A percentile compares a stretch with the other conserved stretches of the same genome.
Conservation (phyloP, 2,113 vertebrate species). For the Arenaria interpres region DNA sequence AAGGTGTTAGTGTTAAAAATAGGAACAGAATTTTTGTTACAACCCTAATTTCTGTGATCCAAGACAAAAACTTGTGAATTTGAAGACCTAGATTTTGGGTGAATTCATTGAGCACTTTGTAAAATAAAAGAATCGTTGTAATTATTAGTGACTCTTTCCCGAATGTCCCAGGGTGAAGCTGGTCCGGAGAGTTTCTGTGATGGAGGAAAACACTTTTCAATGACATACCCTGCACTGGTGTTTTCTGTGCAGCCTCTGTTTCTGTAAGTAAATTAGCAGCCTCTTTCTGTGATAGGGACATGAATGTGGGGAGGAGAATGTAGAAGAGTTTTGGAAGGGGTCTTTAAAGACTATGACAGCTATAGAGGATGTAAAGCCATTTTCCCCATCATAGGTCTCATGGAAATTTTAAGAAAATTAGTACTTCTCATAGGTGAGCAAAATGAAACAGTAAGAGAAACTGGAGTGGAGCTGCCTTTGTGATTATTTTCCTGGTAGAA, state of each 20-base stretch:
- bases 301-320: not conserved
- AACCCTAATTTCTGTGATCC: not conserved
- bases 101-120: not conserved
- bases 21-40: not conserved
- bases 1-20: not conserved
- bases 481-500: not conserved
- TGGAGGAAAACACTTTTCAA: not conserved
- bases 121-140: not conserved
- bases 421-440: fast-evolving
- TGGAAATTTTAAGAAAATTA: not conserved
- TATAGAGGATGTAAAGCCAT: not conserved
- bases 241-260: not conserved
- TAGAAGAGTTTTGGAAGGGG: not conserved
- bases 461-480: not conserved
- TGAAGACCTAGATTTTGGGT: not conserved
- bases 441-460: not conserved
- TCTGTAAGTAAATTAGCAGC: not conserved
- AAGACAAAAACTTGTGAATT: not conserved
- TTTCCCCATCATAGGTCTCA: not conserved
- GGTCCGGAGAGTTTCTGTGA: not conserved
- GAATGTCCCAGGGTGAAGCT: not conserved
- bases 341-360: not conserved
- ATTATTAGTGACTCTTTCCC: not conserved
- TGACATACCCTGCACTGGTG: fast-evolving
- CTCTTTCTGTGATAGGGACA: not conserved